phyloP scores from a whole-genome alignment of 2,888 invertebrate genomes.

The Drosophila melanosoma region DNA sequence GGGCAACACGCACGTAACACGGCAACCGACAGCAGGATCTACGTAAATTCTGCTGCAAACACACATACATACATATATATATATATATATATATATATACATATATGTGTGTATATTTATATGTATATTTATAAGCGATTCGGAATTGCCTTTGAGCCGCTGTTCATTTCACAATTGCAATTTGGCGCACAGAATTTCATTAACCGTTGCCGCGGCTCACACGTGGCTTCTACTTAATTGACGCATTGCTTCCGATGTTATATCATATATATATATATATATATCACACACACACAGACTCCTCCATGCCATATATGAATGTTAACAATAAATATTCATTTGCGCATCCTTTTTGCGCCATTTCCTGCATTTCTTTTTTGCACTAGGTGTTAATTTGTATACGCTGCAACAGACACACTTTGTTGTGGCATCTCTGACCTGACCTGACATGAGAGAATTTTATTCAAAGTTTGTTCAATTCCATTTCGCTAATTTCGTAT shows the following conservation, averaged over 20 bases:
- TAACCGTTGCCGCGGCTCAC: constrained; percentile 17
- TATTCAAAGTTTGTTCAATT: not conserved
- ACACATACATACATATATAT: not conserved
- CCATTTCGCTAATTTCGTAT: not conserved
- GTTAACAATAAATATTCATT: constrained; percentile 30
- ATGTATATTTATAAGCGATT: not conserved
- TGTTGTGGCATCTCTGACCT: not conserved
- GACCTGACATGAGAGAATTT: not conserved
- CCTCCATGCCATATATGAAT: not conserved
- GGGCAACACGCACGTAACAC: constrained; percentile 3
- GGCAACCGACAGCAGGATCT: constrained; percentile 1
- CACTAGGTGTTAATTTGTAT: constrained; percentile 1
- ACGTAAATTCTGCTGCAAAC: not conserved
- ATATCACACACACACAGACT: not conserved
- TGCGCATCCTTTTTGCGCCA: constrained; percentile 12
- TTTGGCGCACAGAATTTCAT: constrained; percentile 42
- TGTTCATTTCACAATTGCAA: constrained; percentile 51
- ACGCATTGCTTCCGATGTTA: constrained; percentile 12
- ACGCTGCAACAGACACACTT: not conserved
- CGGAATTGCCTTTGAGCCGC: constrained; percentile 42
- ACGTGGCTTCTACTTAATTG: constrained; percentile 37
- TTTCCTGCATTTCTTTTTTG: not conserved
- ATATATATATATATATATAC: too few relatives aligned
- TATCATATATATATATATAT: too few relatives aligned
- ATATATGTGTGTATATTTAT: not conserved